A percentile compares a stretch with the other conserved stretches of the same genome.
phyloP scores from a whole-genome alignment of 2,888 invertebrate species.

The Elysia crispata region DNA sequence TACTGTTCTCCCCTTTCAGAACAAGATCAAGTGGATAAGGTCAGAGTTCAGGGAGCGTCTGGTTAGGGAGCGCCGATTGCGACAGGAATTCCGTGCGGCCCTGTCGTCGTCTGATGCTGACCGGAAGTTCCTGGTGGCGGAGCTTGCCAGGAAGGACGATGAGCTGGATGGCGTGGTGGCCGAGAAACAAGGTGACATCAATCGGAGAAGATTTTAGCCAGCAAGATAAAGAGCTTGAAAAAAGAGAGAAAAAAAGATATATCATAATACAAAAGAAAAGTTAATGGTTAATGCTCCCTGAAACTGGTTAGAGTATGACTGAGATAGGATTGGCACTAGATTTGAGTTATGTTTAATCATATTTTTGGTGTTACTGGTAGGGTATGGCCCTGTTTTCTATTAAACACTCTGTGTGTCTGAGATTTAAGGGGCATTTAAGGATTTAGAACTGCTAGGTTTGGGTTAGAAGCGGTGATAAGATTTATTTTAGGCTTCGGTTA shows the following conservation, averaged over 20 bases:
- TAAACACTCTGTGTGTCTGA: no score
- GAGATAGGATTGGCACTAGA: no score
- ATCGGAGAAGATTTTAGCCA: no score
- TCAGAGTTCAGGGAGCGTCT: conserved; percentile 62
- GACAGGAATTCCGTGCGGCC: conserved; percentile 66
- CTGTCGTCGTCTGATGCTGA: conserved; percentile 66
- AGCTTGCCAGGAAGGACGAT: conserved; percentile 65
- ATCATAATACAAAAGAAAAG: neutral
- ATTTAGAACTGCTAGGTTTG: no score
- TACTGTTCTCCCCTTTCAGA: conserved; percentile 49
- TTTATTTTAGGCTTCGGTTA: no score
- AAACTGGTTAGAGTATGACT: neutral
- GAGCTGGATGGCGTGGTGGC: conserved; percentile 67
- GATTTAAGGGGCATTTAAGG: no score
- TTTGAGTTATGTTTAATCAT: no score
- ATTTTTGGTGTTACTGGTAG: no score
- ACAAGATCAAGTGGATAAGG: conserved; percentile 70
- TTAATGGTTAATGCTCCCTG: neutral
- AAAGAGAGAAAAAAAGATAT: neutral
- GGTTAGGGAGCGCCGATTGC: conserved; percentile 64
- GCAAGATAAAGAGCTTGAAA: no score
- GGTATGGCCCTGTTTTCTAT: no score
- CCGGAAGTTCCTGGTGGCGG: conserved; percentile 63
- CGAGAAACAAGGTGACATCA: conserved; percentile 65
- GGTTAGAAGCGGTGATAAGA: no score